phyloP scores from a whole-genome alignment of 2,888 invertebrate genomes.

The Polydrusus pterygomalis region DNA sequence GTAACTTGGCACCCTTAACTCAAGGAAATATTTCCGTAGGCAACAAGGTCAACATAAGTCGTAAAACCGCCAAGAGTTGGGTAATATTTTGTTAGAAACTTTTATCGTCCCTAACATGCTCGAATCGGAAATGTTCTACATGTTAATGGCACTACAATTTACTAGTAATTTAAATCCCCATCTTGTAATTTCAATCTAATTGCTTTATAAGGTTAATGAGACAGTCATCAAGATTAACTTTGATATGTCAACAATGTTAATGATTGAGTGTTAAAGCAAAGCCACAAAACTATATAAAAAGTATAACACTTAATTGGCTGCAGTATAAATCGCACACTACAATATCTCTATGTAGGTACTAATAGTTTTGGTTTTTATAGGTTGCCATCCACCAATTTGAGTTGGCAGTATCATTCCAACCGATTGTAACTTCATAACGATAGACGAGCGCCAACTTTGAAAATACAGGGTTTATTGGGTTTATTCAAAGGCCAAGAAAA shows the following conservation, averaged over 20 bases:
- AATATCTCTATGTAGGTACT: too few relatives aligned
- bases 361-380: too few relatives aligned
- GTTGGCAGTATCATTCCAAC: too few relatives aligned
- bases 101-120: conserved; percentile 1
- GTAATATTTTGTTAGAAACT: conserved; percentile 13
- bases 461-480: too few relatives aligned
- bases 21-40: background rate
- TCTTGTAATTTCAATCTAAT: background rate
- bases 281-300: too few relatives aligned
- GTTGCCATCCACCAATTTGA: too few relatives aligned
- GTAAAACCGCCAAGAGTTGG: background rate
- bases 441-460: too few relatives aligned
- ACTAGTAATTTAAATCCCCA: background rate
- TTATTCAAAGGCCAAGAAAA: too few relatives aligned
- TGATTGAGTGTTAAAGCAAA: too few relatives aligned
- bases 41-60: background rate
- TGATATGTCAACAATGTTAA: background rate
- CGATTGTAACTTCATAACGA: too few relatives aligned
- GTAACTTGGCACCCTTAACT: background rate
- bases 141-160: conserved; percentile 14
- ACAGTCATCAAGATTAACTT: background rate
- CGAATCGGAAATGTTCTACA: background rate
- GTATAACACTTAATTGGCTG: too few relatives aligned
- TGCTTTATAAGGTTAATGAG: background rate
- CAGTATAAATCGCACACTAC: too few relatives aligned